Percentiles rank a stretch among this genome's conserved stretches.
These are phyloP conservation scores for Saccostrea cuccullata DNA, from an alignment of 1,140 invertebrate genomes.

Conservation along the genomic window DNA sequence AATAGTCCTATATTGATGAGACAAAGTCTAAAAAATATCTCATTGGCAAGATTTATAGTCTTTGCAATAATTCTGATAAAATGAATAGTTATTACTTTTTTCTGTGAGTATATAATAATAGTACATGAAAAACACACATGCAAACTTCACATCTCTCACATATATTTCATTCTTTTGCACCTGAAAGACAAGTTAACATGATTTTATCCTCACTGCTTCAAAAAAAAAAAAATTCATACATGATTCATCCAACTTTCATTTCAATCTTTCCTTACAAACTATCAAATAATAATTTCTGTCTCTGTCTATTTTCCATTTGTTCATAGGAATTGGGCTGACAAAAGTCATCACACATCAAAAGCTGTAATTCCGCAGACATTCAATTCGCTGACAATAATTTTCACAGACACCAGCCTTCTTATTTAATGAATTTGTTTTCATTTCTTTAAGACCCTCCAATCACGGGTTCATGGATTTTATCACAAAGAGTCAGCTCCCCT, in stretches of 20 bases:
- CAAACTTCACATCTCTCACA: neutral
- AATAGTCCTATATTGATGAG: neutral
- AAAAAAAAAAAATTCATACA: neutral
- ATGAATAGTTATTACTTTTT: neutral
- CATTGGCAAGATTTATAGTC: conserved; percentile 3
- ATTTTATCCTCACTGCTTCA: neutral
- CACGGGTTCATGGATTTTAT: neutral
- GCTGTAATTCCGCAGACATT: neutral
- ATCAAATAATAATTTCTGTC: neutral
- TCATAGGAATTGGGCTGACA: neutral
- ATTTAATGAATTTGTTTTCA: neutral
- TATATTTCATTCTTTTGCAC: neutral
- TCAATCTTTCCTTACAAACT: neutral
- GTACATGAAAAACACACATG: neutral
- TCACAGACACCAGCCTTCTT: neutral
- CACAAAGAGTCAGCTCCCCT: neutral
- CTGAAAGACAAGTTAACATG: conserved; percentile 22
- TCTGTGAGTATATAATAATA: neutral
- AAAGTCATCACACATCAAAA: neutral
- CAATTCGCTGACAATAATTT: neutral
- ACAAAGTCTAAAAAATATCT: neutral
- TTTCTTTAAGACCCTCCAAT: neutral
- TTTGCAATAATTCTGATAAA: neutral
- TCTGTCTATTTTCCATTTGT: conserved; percentile 8
- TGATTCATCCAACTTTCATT: neutral